phyloP scores from a whole-genome alignment of 2,113 vertebrate species.

The Salminus brasiliensis region DNA sequence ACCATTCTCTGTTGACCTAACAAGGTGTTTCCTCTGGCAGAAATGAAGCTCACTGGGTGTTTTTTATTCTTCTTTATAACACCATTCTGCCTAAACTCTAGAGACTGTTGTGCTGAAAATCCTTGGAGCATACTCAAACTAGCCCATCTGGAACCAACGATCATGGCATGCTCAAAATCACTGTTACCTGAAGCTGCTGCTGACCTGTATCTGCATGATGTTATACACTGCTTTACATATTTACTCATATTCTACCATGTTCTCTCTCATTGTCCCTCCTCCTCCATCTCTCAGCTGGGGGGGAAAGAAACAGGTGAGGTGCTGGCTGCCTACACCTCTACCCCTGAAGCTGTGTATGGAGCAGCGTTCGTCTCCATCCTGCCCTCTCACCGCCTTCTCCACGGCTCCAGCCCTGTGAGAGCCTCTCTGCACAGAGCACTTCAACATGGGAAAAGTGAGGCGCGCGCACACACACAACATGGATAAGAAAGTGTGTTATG shows the following conservation, averaged over 20 bases:
- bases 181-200: no score
- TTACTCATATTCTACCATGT: not conserved
- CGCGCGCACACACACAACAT: not conserved
- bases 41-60: no score
- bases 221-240: no score
- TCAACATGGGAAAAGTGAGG: conserved; percentile 79
- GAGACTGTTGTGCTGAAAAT: no score
- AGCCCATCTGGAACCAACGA: no score
- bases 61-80: no score
- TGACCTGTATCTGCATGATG: no score
- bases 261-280: not conserved
- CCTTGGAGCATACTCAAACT: no score
- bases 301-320: conserved; percentile 83
- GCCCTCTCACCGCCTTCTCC: conserved; percentile 85
- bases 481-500: not conserved
- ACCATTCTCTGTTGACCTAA: no score
- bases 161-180: no score
- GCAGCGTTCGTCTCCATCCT: conserved; percentile 86
- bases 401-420: conserved; percentile 79
- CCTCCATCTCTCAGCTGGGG: conserved; percentile 74
- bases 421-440: conserved; percentile 73
- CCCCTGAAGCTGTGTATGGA: conserved; percentile 89
- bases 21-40: no score
- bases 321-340: conserved; percentile 85
- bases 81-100: no score